Evolutionary conservation across 30 jellyfish, hydroid and myxozoan genomes (phyloP), one percentile per base, ranked within the genome.

Genomic region (Turritopsis dohrnii): DNA sequence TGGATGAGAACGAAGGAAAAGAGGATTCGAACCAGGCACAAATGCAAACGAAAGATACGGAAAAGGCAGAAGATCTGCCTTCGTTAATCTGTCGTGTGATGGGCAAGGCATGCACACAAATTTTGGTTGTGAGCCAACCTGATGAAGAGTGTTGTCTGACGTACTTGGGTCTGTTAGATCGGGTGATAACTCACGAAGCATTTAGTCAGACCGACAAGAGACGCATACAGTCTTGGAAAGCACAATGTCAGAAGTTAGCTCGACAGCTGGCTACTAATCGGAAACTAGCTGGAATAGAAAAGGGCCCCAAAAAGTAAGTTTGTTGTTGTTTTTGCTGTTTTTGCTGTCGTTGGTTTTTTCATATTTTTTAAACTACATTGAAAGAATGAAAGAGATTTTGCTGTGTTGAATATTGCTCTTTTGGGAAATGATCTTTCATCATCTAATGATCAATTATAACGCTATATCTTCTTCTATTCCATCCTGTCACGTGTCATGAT

Each of bases 101-200:
- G 96, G 99, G 99, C 53, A 94, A 94, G 89, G 99, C 99, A 7
- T 89, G 97, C 77, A 94, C 99, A 28, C 99, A 94, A 77, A 89
- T 94, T 28, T 79, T 94, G 21, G 99, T 94, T 30, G 77, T 69
- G 77, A 89, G 94, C 9, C 99, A 89, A 54, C 97, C 94, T 1
- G 97, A 94, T 86, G 99, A 94, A 75, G 97, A 94, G 41, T 88
- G 93, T 76, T 94, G 99, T 84, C 52, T 89, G 29, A 94, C 90
- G 18, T 94, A 89, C 74, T 69, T 82, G 25, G 96, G 99, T 90
- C 85, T 94, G 71, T 86, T 94, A 27, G 99, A 94, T 26, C 92
- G 96, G 54, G 96, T 89, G 29, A 90, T 94, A 53, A 41, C 97
- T 27, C 97, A 94, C 76, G 99, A 94, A 88, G 99, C 99, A 17